Evolutionary conservation across 2,797 vertebrate species (phyloP).

Genomic region (Sciaenops ocellatus): DNA sequence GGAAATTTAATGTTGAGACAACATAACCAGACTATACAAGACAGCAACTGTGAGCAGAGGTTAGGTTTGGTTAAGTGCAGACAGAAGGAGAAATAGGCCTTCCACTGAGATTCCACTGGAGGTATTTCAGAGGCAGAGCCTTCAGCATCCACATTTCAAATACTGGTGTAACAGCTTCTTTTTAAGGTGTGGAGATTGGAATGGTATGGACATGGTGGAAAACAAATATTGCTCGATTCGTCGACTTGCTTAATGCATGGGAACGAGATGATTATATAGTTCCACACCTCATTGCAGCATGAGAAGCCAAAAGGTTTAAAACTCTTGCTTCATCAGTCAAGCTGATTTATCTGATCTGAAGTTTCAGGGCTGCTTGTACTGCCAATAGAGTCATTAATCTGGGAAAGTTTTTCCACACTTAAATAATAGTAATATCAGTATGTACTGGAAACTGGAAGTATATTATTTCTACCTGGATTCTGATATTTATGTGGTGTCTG

Average conservation of each 20-base stretch:
- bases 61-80: constrained; percentile 1
- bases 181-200: too few species aligned
- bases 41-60: constrained; percentile 42
- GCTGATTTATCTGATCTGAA: not conserved
- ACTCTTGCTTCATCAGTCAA: not conserved
- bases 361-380: not conserved
- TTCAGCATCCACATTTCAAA: not conserved
- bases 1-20: constrained; percentile 41
- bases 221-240: too few species aligned
- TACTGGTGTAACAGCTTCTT: not conserved
- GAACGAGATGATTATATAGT: too few species aligned
- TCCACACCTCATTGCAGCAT: not conserved
- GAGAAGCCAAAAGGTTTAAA: not conserved
- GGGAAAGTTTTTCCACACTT: not conserved
- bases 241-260: too few species aligned
- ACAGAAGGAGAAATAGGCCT: not conserved
- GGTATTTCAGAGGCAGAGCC: not conserved
- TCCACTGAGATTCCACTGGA: not conserved
- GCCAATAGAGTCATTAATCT: constrained; percentile 1
- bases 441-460: not conserved
- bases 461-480: not conserved
- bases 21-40: constrained; percentile 30
- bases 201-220: too few species aligned
- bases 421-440: not conserved
- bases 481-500: not conserved